Evolutionary conservation across 2,113 vertebrate species (phyloP), one percentile per base, ranked within the genome.

Genomic region (Apaloderma vittatum): DNA sequence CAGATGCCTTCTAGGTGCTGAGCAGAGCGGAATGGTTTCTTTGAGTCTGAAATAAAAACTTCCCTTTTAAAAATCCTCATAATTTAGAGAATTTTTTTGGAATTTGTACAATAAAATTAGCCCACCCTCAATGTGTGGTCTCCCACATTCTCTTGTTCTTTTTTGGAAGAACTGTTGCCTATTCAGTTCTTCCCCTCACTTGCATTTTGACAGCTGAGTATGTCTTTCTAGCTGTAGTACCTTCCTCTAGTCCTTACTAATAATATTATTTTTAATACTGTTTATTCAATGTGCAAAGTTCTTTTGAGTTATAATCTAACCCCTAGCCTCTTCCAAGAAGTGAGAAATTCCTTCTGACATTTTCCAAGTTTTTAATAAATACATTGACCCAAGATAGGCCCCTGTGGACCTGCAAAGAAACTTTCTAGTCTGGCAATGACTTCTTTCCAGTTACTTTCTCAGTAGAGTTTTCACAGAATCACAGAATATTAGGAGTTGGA

Each of bases 351-450:
- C 51, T 83, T 76, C 78, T 62, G 75, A 46, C 34, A 18, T 88
- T 86, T 83, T 83, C 59, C n/a, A 83, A 76, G 54, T 62, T 90
- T 79, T 90, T 92, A 88, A 88, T 71, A 80, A 76, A 92, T 83
- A 62, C 59, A 46, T 88, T 90, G 63, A 92, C 20, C 46, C 48
- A 80, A 74, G 63, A 86, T 5, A 9, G 86, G 80, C 55, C 83
- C n/a, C 71, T 11, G 11, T 77, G 79, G 75, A 86, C 76, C 13
- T 70, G 27, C 67, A 86, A 90, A 79, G 46, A 86, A 88, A 58
- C 36, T 58, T 86, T 73, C 36, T 59, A 83, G 54, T 76, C 75
- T 88, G 78, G 46, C 82, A 86, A n/a, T 24, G 37, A 90, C 29
- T 20, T 66, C 23, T 58, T 88, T 85, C 86, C 59, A 94, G 67